phyloP scores from a whole-genome alignment of 2,797 vertebrate species.

The Chlorospingus flavigularis region DNA sequence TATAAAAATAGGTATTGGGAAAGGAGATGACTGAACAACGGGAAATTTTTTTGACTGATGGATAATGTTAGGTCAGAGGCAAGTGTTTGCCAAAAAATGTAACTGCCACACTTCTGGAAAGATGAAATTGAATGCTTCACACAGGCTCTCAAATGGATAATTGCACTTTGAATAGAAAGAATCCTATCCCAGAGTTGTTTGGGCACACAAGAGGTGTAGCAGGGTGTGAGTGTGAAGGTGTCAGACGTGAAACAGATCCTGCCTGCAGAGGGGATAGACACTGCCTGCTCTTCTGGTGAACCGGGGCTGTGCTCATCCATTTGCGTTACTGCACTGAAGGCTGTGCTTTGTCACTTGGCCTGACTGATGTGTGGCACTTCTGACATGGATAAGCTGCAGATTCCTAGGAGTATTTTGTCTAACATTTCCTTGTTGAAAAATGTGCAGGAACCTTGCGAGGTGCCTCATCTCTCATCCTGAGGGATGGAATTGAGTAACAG shows the following conservation, averaged over 20 bases:
- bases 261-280: rapidly evolving
- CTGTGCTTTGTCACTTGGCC: not conserved
- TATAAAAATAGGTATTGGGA: not conserved
- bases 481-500: not conserved
- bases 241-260: not conserved
- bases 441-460: not conserved
- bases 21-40: not conserved
- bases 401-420: not conserved
- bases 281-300: not conserved
- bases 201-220: not conserved
- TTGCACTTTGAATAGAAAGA: not conserved
- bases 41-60: not conserved
- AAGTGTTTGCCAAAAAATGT: rapidly evolving
- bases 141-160: not conserved
- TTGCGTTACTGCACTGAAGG: not conserved
- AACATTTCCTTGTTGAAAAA: not conserved
- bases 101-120: not conserved
- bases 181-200: not conserved
- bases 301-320: not conserved
- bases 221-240: not conserved
- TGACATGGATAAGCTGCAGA: not conserved
- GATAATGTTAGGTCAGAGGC: not conserved
- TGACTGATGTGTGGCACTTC: not conserved
- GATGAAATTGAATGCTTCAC: not conserved
- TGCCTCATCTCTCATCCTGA: not conserved